Base-by-base conservation (phyloP, 2,797 vertebrate genomes). In the Bucorvus abyssinicus region DNA sequence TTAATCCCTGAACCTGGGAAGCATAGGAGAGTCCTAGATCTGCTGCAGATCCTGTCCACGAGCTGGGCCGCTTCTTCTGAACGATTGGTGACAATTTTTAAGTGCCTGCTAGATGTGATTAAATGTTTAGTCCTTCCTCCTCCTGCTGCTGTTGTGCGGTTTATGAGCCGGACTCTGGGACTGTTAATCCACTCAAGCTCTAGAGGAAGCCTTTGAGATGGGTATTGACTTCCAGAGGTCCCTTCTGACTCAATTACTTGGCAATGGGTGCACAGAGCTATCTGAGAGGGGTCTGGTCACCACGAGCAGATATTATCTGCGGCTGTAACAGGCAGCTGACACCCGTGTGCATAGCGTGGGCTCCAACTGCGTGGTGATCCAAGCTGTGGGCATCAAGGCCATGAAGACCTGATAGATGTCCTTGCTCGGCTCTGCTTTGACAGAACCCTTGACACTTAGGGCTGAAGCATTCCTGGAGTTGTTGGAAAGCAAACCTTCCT, bases 311-410 rank as follows among this genome's bases (percentile, higher is more conserved):
- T 34, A 3, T 29, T 73, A 11, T 9, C 26, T 12, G 16, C 16
- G 71, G 6, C 40, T 77, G 29, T 7, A 57, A 34, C 9, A 23
- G 44, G 14, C 36, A 42, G 40, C 7, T n/a, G 68, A 36, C 49
- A 50, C 14, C 21, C 17, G 44, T 27, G 23, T 30, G 36, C 6
- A 3, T 9, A 21, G 22, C 2, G 1, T 42, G 57, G 44, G 16
- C 17, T 59, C 27, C 23, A 6, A 1, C 9, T 0, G 1, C 38
- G 27, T 10, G 59, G 34, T 0, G 3, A 65, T 11, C 32, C 13
- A 36, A 32, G 36, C 18, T 61, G 10, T 29, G 49, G 49, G 11
- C 19, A 14, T 6, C 0, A 8, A 27, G n/a, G 52, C 40, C n/a
- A 3, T 10, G 19, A 64, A 70, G 40, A 65, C 29, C 42, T 27